These are phyloP conservation scores for Vireo griseus DNA, from an alignment of 2,797 vertebrate genomes.

Conservation along the genomic window DNA sequence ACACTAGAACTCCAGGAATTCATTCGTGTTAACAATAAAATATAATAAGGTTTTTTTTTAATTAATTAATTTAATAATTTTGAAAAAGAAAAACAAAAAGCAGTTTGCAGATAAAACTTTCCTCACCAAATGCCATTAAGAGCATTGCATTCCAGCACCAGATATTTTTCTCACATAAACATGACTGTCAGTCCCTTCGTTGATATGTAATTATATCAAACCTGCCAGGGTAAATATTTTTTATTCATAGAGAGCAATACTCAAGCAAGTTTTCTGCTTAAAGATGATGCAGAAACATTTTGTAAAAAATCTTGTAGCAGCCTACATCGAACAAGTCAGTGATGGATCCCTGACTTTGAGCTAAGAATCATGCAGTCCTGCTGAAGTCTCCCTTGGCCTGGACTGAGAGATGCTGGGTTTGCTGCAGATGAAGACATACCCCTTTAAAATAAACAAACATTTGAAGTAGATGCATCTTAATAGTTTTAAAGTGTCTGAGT, in stretches of 20 bases:
- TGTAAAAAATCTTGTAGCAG: neutral
- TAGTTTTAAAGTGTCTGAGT: neutral
- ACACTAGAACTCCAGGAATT: neutral
- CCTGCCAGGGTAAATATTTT: neutral
- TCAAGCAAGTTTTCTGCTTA: neutral
- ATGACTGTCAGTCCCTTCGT: neutral
- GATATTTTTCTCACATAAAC: neutral
- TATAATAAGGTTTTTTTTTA: neutral
- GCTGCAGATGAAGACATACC: neutral
- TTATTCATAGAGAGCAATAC: neutral
- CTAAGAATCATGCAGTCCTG: neutral
- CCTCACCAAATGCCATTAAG: neutral
- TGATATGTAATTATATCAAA: neutral
- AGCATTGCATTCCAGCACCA: neutral
- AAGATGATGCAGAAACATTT: neutral
- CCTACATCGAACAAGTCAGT: neutral
- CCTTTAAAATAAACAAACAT: neutral
- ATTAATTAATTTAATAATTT: neutral
- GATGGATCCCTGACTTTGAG: neutral
- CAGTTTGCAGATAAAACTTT: neutral
- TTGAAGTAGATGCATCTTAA: neutral
- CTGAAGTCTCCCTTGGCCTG: neutral
- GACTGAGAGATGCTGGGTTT: neutral
- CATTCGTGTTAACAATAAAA: neutral
- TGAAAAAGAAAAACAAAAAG: neutral